Conservation (phyloP, 2,888 invertebrate species). For the Lithophane ornitopus region DNA sequence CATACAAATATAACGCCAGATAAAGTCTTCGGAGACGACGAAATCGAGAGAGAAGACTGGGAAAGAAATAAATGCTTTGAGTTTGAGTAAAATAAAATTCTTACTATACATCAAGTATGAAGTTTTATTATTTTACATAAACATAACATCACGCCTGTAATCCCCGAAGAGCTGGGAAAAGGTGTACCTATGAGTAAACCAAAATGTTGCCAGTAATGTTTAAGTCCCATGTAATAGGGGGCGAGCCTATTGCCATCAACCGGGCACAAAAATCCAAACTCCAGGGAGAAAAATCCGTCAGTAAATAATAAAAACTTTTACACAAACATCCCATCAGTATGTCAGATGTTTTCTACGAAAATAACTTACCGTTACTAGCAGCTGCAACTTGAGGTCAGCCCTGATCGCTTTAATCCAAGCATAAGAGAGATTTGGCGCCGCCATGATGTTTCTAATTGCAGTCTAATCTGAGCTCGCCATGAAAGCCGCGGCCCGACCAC, state of each 20-base stretch:
- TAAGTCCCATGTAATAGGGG: too few relatives aligned
- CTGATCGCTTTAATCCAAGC: slow-evolving; percentile 31
- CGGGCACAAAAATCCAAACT: too few relatives aligned
- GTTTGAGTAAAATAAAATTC: neutral
- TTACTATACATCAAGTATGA: neutral
- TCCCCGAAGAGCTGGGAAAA: too few relatives aligned
- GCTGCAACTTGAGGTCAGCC: slow-evolving; percentile 28
- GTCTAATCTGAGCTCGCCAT: slow-evolving; percentile 68
- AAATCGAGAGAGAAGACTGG: neutral
- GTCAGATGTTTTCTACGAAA: neutral
- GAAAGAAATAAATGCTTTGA: too few relatives aligned
- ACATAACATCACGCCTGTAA: too few relatives aligned
- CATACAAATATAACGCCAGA: neutral
- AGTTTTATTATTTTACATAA: neutral
- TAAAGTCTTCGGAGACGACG: neutral
- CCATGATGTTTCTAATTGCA: slow-evolving; percentile 72
- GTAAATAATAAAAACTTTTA: neutral
- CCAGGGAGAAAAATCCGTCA: too few relatives aligned
- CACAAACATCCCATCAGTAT: neutral
- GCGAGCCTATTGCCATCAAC: too few relatives aligned
- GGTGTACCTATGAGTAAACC: too few relatives aligned
- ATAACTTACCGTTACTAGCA: slow-evolving; percentile 10
- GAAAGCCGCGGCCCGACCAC: slow-evolving; percentile 49
- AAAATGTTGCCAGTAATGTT: too few relatives aligned
- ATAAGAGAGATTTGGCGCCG: slow-evolving; percentile 54